A percentile compares a stretch with the other conserved stretches of the same genome.
These are phyloP conservation scores for Nipponia nippon DNA, from an alignment of 2,113 vertebrate genomes.

Conservation along the genomic window DNA sequence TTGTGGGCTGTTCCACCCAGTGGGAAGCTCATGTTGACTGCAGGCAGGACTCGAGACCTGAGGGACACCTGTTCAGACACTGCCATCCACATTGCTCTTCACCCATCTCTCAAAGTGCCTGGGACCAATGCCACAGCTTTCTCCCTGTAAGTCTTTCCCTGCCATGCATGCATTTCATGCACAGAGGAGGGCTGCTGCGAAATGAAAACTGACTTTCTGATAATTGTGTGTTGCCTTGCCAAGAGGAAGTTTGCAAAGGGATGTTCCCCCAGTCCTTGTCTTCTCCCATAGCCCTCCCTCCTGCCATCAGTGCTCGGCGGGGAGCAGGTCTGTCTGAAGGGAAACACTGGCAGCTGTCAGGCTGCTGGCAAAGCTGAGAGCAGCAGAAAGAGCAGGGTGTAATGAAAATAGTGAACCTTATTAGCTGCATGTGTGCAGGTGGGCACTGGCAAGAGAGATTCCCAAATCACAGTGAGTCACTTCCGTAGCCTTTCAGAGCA, in stretches of 20 bases:
- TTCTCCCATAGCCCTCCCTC: background rate
- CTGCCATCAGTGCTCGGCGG: fast-evolving
- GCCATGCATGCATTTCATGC: fast-evolving
- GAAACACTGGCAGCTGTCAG: background rate
- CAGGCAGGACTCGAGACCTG: fast-evolving
- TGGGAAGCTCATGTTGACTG: background rate
- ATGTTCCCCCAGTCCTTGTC: fast-evolving
- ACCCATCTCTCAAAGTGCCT: too few relatives aligned
- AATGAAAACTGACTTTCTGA: background rate
- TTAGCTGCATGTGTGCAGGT: background rate
- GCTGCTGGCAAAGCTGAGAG: background rate
- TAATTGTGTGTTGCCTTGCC: background rate
- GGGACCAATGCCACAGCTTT: background rate
- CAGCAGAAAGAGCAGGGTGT: background rate
- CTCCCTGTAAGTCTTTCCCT: background rate
- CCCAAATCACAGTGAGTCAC: background rate
- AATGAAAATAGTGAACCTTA: background rate
- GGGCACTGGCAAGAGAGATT: background rate
- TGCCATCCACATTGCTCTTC: fast-evolving
- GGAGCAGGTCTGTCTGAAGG: background rate
- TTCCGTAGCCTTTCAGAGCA: background rate
- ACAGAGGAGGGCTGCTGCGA: background rate
- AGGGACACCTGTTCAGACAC: too few relatives aligned
- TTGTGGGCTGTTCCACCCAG: background rate
- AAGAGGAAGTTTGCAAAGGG: background rate